Base-by-base conservation (phyloP, 2,888 invertebrate species). In the Spodoptera picta region DNA sequence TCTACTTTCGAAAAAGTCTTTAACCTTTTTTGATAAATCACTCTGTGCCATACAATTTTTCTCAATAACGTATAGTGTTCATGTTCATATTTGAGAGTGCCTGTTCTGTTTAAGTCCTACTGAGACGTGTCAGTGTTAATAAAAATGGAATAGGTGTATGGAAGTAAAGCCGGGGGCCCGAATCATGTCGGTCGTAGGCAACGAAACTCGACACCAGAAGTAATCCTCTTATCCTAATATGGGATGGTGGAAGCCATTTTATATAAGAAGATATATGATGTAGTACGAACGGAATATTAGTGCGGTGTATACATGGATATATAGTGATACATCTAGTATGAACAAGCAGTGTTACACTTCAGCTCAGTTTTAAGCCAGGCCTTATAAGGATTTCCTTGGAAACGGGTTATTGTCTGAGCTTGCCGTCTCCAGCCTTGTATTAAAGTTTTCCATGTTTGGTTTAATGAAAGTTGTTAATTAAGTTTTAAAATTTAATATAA, bases 221-320 rank as follows among this genome's bases (percentile, higher is more conserved):
- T 90, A 91, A 91, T 90, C 91, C 89, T 85, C 89, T 90, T 90
- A 91, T 80, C 86, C 87, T 87, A 86, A 90, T 87, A 88, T 84
- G 84, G 86, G 83, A 86, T 81, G 85, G 81, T 77, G 77, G 86
- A 90, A 88, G 86, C 86, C 87, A 85, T 86, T 87, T 85, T 79
- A 82, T 83, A 83, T 77, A 70, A 70, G 67, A 57, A 73, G 57
- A 69, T 80, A 75, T 71, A 79, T 77, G 51, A 64, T 43, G 47
- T 55, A 54, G 53, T 44, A 54, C 71, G 59, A 57, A 62, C 49
- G 58, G 64, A 58, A 77, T 77, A 65, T 77, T 66, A 75, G 69
- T 71, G 72, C 74, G 74, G 24, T 65, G 59, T 69, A 50, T 59
- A 57, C 43, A 7, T 45, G n/a, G 36, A 50, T 60, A 49, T 52